Base-by-base conservation (phyloP, 2,113 vertebrate species). In the Rhinolophus sinicus region DNA sequence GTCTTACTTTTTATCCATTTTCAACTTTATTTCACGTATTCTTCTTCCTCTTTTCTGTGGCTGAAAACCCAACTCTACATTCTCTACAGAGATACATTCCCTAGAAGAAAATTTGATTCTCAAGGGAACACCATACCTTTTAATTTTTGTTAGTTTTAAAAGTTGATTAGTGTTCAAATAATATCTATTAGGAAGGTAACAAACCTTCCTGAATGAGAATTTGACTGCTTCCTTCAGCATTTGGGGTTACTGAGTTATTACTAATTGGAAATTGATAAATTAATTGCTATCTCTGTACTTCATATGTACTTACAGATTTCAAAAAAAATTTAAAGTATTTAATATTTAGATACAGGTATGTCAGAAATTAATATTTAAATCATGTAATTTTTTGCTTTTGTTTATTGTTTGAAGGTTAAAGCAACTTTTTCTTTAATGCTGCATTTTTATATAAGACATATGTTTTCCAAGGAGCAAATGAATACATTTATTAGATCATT, bases 401-500 rank as follows among this genome's bases (percentile, higher is more conserved):
- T 69, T 84, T 38, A 33, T 76, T 92, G 6, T 38, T 82, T 80
- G 22, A 21, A 82, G 13, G 22, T 47, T 93, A 92, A 65, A 93
- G 16, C 6, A 72, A 44, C 30, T 86, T 89, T 96, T 96, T 38
- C 26, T 54, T 94, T 38, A 90, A 52, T 77, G 50, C 33, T 78
- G 69, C 26, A 92, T 78, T 73, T 93, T 90, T 60, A 62, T 14
- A 35, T 88, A 82, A 88, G 14, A 88, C 90, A 54, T 40, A 94
- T 44, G 26, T 78, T 90, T 88, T 15, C 3, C 18, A 90, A 96
- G 33, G 44, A 90, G 15, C 0, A 76, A 77, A 28, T 82, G 14
- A 88, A 50, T 84, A 76, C 30, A 69, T 78, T 96, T 77, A 72
- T 92, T 84, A 73, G 52, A 85, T 76, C 77, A 81, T 44, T 62